Evolutionary conservation across 2,113 vertebrate genomes (phyloP).

Genomic region (Ondatra zibethicus): DNA sequence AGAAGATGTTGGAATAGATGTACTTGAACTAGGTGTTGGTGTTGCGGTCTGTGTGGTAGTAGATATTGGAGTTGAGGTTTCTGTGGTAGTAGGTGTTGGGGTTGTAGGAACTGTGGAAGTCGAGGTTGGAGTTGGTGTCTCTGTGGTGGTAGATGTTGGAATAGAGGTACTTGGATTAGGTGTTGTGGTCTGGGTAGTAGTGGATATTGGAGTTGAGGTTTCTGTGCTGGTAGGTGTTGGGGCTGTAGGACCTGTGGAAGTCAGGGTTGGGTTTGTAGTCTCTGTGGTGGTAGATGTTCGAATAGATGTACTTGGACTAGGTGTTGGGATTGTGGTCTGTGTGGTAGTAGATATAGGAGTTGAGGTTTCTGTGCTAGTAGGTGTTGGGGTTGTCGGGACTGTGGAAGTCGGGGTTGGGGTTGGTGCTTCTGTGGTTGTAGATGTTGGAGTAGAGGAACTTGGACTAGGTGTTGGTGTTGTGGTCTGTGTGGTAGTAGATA

Average conservation of each 20-base stretch:
- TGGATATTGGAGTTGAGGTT: too few relatives aligned
- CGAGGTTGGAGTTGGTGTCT: rapidly evolving
- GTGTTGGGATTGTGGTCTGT: too few relatives aligned
- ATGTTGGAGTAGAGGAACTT: rapidly evolving
- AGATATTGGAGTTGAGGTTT: rapidly evolving
- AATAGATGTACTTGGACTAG: rapidly evolving
- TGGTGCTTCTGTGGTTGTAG: not conserved
- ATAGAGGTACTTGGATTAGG: not conserved
- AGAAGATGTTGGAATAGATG: rapidly evolving
- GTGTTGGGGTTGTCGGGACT: rapidly evolving
- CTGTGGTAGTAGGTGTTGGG: rapidly evolving
- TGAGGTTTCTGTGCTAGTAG: too few relatives aligned
- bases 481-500: not conserved
- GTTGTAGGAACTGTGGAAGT: rapidly evolving
- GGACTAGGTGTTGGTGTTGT: too few relatives aligned
- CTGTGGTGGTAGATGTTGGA: not conserved
- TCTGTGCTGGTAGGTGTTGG: too few relatives aligned
- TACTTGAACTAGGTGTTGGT: rapidly evolving
- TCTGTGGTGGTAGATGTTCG: too few relatives aligned
- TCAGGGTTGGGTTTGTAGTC: too few relatives aligned
- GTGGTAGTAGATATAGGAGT: too few relatives aligned
- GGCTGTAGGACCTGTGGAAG: too few relatives aligned
- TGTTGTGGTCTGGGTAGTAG: too few relatives aligned
- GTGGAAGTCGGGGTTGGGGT: not conserved
- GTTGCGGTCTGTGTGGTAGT: not conserved